Evolutionary conservation across 2,113 vertebrate genomes (phyloP), one percentile per base, ranked within the genome.

Genomic region (Neotragus moschatus): DNA sequence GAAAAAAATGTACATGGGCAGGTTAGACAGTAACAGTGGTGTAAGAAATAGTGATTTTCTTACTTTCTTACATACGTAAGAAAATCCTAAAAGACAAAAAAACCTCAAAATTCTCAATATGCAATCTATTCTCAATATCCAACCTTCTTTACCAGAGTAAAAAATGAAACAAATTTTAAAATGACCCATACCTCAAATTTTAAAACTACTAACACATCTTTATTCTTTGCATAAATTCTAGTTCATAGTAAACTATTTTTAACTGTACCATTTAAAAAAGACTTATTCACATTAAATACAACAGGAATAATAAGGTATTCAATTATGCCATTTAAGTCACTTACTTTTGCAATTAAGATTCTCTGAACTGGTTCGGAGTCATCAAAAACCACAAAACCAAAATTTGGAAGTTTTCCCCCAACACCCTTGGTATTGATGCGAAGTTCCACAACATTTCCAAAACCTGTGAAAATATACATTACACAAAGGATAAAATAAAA

Each of bases 401-500:
- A 99, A 98, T 99, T 99, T 87, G 99, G 99, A 97, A 99, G 98
- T 90, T 99, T 99, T 93, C 99, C 99, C 90, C 99, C 99, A 96
- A 99, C 99, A 36, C 99, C 99, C 98, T 99, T 99, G 49, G 99
- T 99, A 98, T 99, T 99, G 98, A 99, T 99, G 94, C 99, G 99
- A 98, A 99, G 99, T 98, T 99, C 99, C 81, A 99, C 99, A 93
- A 99, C 99, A 14, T 99, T 99, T 98, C 99, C 99, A 88, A 99
- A 99, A 88, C 99, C 99, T 99, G 97, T 80, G 95, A 97, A 98
- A 97, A 96, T 89, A 98, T 9, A 96, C 28, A 98, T 89, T 91
- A 95, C 43, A 97, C 28, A 89, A 95, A 92, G 12, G 21, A 88
- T 98, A 97, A 97, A 96, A 75, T 92, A 96, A 97, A 96, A 75